A percentile compares a stretch with the other conserved stretches of the same genome.
Conservation (phyloP, 2,797 vertebrate genomes). For the Dendrocincla tyrannina region DNA sequence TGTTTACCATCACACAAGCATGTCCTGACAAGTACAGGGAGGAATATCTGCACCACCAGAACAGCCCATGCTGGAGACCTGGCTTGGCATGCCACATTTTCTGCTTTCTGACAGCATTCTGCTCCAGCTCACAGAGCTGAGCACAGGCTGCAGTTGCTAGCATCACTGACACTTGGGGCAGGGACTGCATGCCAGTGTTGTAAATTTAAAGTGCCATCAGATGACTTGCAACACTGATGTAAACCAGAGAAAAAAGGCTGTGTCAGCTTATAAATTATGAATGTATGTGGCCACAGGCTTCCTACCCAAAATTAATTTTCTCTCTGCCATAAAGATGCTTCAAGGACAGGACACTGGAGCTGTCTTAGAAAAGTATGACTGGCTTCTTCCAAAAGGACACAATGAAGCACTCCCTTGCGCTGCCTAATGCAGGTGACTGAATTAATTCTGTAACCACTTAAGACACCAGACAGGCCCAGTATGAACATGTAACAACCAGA, state of each 20-base stretch:
- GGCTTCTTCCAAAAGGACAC: neutral
- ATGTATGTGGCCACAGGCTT: neutral
- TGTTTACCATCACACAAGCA: neutral
- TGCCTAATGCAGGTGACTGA: neutral
- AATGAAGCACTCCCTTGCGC: neutral
- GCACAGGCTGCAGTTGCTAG: neutral
- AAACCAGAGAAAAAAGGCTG: neutral
- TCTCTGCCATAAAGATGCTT: neutral
- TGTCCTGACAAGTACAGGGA: neutral
- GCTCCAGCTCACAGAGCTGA: neutral
- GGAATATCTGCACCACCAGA: neutral
- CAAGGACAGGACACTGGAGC: neutral
- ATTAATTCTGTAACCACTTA: neutral
- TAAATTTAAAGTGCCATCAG: neutral
- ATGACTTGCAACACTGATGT: neutral
- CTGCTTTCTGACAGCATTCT: neutral
- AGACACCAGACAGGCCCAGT: neutral
- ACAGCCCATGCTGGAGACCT: neutral
- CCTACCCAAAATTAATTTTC: conserved; percentile 1
- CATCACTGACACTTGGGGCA: neutral
- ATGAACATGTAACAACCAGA: neutral
- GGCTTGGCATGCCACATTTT: neutral
- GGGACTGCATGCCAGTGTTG: neutral
- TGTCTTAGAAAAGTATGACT: neutral
- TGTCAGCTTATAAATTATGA: conserved; percentile 23